These are phyloP conservation scores for Paragorgia papillata DNA, from an alignment of 92 coral and sea anemone species.

Conservation along the genomic window DNA sequence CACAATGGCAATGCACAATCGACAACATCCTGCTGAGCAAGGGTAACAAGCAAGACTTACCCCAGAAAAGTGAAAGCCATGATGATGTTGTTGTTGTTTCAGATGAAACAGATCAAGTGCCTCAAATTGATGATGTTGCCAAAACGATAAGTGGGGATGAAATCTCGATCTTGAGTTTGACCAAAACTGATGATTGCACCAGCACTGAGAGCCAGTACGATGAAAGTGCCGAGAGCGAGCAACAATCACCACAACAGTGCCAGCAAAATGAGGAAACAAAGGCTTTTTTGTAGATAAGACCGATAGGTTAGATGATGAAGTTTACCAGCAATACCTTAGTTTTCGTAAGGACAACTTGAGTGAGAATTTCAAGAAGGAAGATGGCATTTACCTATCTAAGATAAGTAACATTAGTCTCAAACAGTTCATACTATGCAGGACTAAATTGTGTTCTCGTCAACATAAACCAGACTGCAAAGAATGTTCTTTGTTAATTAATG, in stretches of 20 bases:
- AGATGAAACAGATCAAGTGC: not conserved
- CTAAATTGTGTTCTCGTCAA: conserved; percentile 39
- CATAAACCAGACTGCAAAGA: conserved; percentile 56
- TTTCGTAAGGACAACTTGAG: conserved; percentile 37
- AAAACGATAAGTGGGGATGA: not conserved
- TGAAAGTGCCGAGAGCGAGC: not conserved
- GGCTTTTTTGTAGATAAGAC: conserved; percentile 14
- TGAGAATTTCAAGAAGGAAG: conserved; percentile 45
- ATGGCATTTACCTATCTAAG: conserved; percentile 51
- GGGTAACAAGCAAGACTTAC: conserved; percentile 30
- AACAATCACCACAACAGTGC: not conserved
- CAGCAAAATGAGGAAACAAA: conserved; percentile 17
- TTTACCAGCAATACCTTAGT: conserved; percentile 3
- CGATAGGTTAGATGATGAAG: conserved; percentile 35
- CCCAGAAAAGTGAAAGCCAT: conserved; percentile 46
- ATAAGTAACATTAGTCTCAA: conserved; percentile 45
- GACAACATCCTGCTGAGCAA: conserved; percentile 6
- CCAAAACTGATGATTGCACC: not conserved
- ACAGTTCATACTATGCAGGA: conserved; percentile 57
- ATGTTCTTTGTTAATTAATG: conserved; percentile 51
- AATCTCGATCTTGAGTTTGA: not conserved
- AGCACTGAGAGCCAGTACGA: not conserved
- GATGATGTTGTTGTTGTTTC: not conserved
- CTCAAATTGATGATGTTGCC: not conserved
- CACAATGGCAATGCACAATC: conserved; percentile 28